phyloP scores from a whole-genome alignment of 30 jellyfish, hydroid and myxozoan species.

The Hydractinia echinata region DNA sequence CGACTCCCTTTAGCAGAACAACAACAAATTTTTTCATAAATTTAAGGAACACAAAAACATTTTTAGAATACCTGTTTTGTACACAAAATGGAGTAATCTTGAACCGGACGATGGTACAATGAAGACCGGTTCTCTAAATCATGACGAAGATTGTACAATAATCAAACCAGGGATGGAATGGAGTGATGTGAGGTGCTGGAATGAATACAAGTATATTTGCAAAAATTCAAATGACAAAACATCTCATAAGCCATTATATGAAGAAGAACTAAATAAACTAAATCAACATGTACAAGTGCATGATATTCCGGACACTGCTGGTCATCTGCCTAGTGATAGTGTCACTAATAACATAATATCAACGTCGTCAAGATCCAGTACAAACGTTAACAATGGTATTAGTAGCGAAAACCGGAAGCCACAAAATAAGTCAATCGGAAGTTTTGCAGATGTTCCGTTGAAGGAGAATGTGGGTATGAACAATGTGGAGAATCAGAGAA shows the following conservation, averaged over 20 bases:
- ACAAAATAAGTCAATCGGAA: background rate
- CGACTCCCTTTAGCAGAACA: no score
- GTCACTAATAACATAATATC: background rate
- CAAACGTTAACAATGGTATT: background rate
- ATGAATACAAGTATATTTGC: slow-evolving; percentile 69
- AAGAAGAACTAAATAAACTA: background rate
- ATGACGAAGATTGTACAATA: slow-evolving; percentile 92
- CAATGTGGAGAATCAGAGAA: no score
- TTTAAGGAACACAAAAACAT: no score
- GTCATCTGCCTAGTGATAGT: background rate
- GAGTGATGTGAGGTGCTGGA: slow-evolving; percentile 94
- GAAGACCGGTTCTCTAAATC: slow-evolving; percentile 56
- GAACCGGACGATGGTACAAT: slow-evolving; percentile 95
- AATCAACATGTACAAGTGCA: background rate
- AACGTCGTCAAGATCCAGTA: background rate
- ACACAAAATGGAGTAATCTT: slow-evolving; percentile 80
- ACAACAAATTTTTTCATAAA: no score
- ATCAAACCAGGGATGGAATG: slow-evolving; percentile 78
- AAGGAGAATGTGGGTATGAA: background rate
- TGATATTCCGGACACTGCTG: background rate
- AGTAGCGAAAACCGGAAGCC: background rate
- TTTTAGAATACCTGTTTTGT: slow-evolving; percentile 70
- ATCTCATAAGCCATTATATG: background rate
- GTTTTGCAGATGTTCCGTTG: background rate
- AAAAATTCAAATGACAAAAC: slow-evolving; percentile 28